A percentile compares a stretch with the other conserved stretches of the same genome.
phyloP scores from a whole-genome alignment of 2,113 vertebrate species.

The Turnix velox region DNA sequence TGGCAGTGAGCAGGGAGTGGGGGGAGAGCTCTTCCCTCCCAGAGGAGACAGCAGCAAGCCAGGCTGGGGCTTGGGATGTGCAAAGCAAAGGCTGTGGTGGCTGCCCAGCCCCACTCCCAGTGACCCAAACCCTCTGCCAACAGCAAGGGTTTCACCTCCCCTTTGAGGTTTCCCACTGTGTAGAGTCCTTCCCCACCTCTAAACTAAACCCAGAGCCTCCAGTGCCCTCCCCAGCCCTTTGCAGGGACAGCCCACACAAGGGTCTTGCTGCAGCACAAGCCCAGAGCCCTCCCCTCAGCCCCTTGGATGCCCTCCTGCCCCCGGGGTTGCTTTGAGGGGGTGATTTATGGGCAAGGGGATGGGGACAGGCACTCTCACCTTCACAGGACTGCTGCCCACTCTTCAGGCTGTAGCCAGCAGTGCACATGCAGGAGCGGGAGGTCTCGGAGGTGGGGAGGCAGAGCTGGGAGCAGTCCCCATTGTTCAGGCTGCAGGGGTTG shows the following conservation, averaged over 20 bases:
- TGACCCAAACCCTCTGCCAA: accelerated
- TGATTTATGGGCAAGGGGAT: accelerated
- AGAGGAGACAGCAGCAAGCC: accelerated
- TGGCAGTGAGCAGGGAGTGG: not conserved
- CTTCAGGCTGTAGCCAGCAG: constrained; percentile 92
- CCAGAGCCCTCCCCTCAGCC: not conserved
- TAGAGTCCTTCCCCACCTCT: not conserved
- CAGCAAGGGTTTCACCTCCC: not conserved
- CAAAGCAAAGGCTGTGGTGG: not conserved
- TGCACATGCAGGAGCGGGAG: constrained; percentile 94
- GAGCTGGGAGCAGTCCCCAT: constrained; percentile 94
- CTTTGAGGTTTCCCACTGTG: no score
- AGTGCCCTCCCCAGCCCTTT: not conserved
- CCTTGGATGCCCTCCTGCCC: accelerated
- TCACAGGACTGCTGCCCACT: constrained; percentile 92
- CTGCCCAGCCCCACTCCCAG: not conserved
- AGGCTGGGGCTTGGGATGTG: not conserved
- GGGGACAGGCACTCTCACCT: constrained; percentile 60
- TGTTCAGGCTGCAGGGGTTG: constrained; percentile 92
- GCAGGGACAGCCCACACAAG: accelerated
- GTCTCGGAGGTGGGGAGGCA: constrained; percentile 88
- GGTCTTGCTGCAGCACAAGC: not conserved
- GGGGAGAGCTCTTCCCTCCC: not conserved
- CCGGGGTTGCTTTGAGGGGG: accelerated
- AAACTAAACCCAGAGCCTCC: accelerated